Evolutionary conservation across 2,113 vertebrate genomes (phyloP).

Genomic region (Shinisaurus crocodilurus): DNA sequence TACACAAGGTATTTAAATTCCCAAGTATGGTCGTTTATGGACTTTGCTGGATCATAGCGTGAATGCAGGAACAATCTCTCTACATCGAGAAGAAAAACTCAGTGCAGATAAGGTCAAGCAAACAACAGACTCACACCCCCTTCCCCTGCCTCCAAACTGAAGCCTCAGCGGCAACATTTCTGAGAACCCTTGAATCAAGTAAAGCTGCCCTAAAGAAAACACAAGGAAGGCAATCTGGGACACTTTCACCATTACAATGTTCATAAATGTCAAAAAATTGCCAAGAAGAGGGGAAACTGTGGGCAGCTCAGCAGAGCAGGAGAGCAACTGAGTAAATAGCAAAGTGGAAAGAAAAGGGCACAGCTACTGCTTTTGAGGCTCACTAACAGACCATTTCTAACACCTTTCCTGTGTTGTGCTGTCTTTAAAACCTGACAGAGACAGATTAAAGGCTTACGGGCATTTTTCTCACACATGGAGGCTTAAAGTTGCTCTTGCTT

Average conservation of each 20-base stretch:
- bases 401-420: neutral
- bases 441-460: neutral
- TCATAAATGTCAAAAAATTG: neutral
- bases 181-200: neutral
- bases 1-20: neutral
- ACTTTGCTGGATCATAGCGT: neutral
- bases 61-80: neutral
- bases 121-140: neutral
- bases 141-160: neutral
- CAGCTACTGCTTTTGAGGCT: neutral
- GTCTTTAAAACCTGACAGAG: neutral
- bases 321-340: neutral
- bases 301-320: neutral
- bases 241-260: neutral
- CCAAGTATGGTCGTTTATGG: neutral
- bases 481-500: neutral
- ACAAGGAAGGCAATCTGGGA: neutral
- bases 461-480: neutral
- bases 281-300: neutral
- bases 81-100: neutral
- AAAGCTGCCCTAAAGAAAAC: neutral
- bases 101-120: neutral
- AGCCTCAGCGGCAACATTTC: neutral
- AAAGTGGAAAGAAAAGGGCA: neutral
- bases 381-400: neutral